phyloP scores from a whole-genome alignment of 23 tunicate species.

The Diplosoma virens region DNA sequence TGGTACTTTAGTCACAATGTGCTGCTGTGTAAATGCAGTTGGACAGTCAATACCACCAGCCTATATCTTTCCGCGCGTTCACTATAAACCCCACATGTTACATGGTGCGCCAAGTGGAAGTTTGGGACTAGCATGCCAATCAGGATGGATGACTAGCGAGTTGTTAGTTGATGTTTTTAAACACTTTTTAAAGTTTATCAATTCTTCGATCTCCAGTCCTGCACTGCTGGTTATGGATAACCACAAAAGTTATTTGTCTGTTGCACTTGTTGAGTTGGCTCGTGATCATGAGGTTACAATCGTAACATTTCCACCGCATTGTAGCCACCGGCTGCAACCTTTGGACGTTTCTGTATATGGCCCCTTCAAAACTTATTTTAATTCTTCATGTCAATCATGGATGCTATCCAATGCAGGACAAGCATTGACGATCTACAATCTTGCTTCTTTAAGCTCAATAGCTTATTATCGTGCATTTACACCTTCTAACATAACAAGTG shows the following conservation, averaged over 20 bases:
- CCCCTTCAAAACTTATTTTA: slow-evolving; percentile 32
- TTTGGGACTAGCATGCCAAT: slow-evolving; percentile 28
- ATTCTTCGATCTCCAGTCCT: slow-evolving; percentile 5
- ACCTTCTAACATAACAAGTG: slow-evolving; percentile 9
- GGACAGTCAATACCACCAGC: slow-evolving; percentile 34
- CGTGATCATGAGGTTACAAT: slow-evolving; percentile 14
- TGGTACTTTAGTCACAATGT: slow-evolving; percentile 36
- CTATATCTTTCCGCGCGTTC: slow-evolving; percentile 40
- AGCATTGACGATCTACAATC: slow-evolving; percentile 31
- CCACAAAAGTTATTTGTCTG: slow-evolving; percentile 34
- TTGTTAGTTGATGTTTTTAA: slow-evolving; percentile 23
- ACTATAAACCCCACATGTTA: slow-evolving; percentile 19
- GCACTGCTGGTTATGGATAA: slow-evolving; percentile 38
- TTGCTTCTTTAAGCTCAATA: slow-evolving; percentile 17
- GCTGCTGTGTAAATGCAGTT: slow-evolving; percentile 44
- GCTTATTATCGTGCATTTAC: slow-evolving; percentile 23
- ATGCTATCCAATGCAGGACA: slow-evolving; percentile 24
- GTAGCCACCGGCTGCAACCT: slow-evolving; percentile 40
- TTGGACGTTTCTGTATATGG: slow-evolving; percentile 32
- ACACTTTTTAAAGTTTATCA: slow-evolving; percentile 20
- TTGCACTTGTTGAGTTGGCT: slow-evolving; percentile 17
- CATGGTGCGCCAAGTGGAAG: slow-evolving; percentile 28
- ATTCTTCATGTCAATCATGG: slow-evolving; percentile 24
- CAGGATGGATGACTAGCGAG: slow-evolving; percentile 39
- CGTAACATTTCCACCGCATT: slow-evolving; percentile 52